Percentiles rank a stretch among this genome's conserved stretches.
Conservation (phyloP, 92 coral and sea anemone species). For the Epizoanthus stellaris region DNA sequence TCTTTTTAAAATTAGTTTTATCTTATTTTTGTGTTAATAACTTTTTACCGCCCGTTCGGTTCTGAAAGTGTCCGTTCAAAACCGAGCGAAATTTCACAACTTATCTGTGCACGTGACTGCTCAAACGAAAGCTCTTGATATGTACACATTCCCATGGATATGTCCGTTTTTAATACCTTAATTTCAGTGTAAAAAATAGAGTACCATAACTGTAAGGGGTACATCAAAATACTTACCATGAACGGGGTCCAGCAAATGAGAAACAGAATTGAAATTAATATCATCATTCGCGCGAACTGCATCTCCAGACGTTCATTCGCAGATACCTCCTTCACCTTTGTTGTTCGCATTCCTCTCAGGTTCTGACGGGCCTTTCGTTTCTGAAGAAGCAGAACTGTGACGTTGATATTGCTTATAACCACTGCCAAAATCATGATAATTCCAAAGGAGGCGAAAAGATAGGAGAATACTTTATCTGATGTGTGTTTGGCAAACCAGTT, state of each 20-base stretch:
- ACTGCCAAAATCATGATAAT: conserved; percentile 67
- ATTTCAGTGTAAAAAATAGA: background rate
- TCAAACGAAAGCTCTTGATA: too few species aligned
- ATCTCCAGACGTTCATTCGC: conserved; percentile 39
- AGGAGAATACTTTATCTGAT: conserved; percentile 66
- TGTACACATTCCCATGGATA: background rate
- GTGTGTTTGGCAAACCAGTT: conserved; percentile 72
- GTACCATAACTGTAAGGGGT: background rate
- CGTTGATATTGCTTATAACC: conserved; percentile 66
- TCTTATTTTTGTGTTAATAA: too few species aligned
- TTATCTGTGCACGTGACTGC: too few species aligned
- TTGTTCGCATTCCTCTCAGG: conserved; percentile 18
- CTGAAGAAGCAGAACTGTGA: conserved; percentile 33
- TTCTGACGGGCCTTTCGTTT: conserved; percentile 26
- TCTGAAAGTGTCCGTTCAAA: too few species aligned
- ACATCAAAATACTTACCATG: conserved; percentile 11
- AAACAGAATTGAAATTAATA: conserved; percentile 23
- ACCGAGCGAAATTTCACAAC: too few species aligned
- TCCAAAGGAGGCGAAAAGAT: conserved; percentile 71
- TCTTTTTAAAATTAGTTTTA: too few species aligned
- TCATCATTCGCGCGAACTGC: conserved; percentile 34
- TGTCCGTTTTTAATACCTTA: background rate
- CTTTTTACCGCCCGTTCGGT: too few species aligned
- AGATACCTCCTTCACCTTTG: conserved; percentile 15
- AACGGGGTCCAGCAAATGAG: conserved; percentile 37